Percentiles rank a stretch among this genome's conserved stretches.
Evolutionary conservation across 2,888 invertebrate species (phyloP).

Genomic region (Drosophila multiciliata): DNA sequence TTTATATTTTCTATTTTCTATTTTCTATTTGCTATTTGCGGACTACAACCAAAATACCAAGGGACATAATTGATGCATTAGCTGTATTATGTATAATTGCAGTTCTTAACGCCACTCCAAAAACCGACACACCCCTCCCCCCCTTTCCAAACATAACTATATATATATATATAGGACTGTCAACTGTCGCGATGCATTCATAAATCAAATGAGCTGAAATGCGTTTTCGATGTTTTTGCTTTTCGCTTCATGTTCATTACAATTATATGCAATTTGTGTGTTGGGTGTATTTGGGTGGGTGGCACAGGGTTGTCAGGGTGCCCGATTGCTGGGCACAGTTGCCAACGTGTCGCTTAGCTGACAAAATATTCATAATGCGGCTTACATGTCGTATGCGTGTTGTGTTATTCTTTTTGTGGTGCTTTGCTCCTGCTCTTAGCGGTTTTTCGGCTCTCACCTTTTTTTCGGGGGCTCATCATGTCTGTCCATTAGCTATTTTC

Average conservation of each 20-base stretch:
- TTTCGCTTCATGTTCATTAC: constrained; percentile 66
- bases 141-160: neutral
- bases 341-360: constrained; percentile 46
- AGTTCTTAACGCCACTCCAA: constrained; percentile 8
- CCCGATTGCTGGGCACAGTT: constrained; percentile 8
- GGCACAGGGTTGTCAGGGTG: neutral
- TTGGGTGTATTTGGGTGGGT: neutral
- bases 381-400: constrained; percentile 74
- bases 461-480: constrained; percentile 46
- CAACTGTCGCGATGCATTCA: constrained; percentile 69
- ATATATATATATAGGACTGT: constrained; percentile 41
- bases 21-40: constrained; percentile 21
- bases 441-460: constrained; percentile 45
- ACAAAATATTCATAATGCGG: constrained; percentile 79
- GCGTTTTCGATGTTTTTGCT: constrained; percentile 74
- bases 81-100: constrained; percentile 50
- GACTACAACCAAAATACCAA: constrained; percentile 34
- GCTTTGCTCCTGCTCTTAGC: constrained; percentile 45
- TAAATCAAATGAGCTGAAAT: constrained; percentile 77
- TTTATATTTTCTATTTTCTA: neutral
- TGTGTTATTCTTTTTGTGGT: constrained; percentile 75
- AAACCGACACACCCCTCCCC: neutral
- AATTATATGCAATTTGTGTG: constrained; percentile 60
- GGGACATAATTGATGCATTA: constrained; percentile 78
- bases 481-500: constrained; percentile 49